Evolutionary conservation across 2,797 vertebrate species (phyloP).

Genomic region (Chromis chromis): DNA sequence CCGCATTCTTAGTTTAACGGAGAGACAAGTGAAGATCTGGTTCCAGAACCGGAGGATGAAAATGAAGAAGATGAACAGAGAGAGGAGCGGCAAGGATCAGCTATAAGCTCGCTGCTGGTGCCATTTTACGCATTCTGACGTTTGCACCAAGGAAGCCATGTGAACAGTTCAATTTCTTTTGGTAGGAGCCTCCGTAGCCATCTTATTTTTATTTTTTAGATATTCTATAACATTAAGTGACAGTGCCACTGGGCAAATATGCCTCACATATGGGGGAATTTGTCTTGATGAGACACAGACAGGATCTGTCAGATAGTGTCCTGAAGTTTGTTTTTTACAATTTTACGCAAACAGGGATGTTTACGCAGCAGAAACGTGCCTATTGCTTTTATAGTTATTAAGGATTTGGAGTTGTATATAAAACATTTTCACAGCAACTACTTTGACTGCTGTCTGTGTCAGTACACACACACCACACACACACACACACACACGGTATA

Average conservation of each 20-base stretch:
- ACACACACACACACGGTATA: too few relatives aligned
- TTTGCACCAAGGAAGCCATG: conserved; percentile 46
- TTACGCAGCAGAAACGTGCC: conserved; percentile 27
- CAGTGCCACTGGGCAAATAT: conserved; percentile 17
- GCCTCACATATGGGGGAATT: conserved; percentile 31
- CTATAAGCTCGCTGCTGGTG: conserved; percentile 66
- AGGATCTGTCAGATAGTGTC: conserved; percentile 9
- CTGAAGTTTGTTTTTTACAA: conserved; percentile 14
- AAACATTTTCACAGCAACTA: conserved; percentile 56
- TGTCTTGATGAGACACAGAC: conserved; percentile 2
- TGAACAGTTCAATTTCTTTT: conserved; percentile 47
- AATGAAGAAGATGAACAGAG: conserved; percentile 99
- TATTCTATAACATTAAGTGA: conserved; percentile 13
- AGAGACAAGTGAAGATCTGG: conserved; percentile 99
- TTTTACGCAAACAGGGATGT: conserved; percentile 26
- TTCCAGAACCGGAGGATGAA: conserved; percentile 99
- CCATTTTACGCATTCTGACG: conserved; percentile 25
- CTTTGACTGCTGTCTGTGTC: conserved; percentile 44
- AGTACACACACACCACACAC: background rate
- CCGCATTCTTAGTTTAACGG: conserved; percentile 96
- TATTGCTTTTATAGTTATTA: conserved; percentile 48
- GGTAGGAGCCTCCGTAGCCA: conserved; percentile 38
- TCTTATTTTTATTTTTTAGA: conserved; percentile 16
- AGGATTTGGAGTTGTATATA: conserved; percentile 66
- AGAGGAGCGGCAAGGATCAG: conserved; percentile 90